Percentiles rank a stretch among this genome's conserved stretches.
Evolutionary conservation across 1,140 invertebrate species (phyloP).

Genomic region (Lethrus apterus): DNA sequence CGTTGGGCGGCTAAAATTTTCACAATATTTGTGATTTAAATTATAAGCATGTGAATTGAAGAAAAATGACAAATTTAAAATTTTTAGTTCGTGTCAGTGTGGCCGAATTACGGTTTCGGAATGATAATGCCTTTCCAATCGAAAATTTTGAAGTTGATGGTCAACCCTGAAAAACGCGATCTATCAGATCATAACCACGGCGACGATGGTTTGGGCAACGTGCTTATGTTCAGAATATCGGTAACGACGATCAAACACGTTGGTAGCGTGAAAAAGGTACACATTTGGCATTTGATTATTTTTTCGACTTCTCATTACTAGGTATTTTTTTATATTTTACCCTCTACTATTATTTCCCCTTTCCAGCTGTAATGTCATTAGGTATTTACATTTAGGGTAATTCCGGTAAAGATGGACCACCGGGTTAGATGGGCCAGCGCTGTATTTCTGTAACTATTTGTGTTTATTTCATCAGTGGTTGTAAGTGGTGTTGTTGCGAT

Average conservation of each 20-base stretch:
- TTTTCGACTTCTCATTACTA: no score
- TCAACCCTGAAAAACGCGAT: slow-evolving; percentile 25
- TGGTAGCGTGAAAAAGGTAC: slow-evolving; percentile 21
- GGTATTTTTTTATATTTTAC: no score
- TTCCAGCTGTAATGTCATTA: no score
- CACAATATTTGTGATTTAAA: neutral
- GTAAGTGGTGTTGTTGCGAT: no score
- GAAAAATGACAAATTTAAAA: slow-evolving; percentile 3
- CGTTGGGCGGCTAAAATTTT: no score
- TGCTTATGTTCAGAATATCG: slow-evolving; percentile 18
- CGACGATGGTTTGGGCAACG: slow-evolving; percentile 1
- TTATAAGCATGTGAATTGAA: no score
- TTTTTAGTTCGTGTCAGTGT: slow-evolving; percentile 23
- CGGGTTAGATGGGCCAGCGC: no score
- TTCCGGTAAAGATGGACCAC: no score
- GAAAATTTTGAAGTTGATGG: slow-evolving; percentile 18
- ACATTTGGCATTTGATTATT: no score
- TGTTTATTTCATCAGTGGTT: no score
- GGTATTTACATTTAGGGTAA: no score
- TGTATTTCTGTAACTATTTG: neutral
- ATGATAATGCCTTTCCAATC: slow-evolving; percentile 20
- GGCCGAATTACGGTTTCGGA: slow-evolving; percentile 30
- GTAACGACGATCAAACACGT: slow-evolving; percentile 22
- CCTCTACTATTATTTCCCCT: no score
- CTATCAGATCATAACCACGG: slow-evolving; percentile 11